Evolutionary conservation across 2,888 invertebrate species (phyloP).

Genomic region (Nomada ruficornis): DNA sequence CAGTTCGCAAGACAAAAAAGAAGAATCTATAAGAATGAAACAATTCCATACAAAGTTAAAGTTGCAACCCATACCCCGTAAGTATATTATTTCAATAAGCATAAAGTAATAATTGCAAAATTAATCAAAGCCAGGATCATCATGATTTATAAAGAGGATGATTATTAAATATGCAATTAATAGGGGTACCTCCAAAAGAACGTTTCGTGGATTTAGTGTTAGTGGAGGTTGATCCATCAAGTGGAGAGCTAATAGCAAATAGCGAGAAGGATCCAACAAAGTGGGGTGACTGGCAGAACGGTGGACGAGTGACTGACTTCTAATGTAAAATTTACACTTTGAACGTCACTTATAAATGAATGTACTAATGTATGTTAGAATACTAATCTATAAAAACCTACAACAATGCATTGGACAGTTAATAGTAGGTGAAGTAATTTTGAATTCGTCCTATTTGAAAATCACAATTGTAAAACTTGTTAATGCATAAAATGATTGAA

Average conservation of each 20-base stretch:
- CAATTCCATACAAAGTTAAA: conserved; percentile 77
- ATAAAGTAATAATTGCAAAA: not conserved
- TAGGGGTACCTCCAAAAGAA: conserved; percentile 66
- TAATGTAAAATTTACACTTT: conserved; percentile 59
- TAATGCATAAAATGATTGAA: not conserved
- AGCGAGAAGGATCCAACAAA: conserved; percentile 79
- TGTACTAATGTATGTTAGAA: not conserved
- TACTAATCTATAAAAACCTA: not conserved
- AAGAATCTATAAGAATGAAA: conserved; percentile 76
- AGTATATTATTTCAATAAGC: not conserved
- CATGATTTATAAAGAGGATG: conserved; percentile 9
- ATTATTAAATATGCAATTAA: conserved; percentile 14
- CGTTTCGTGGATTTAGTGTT: conserved; percentile 74
- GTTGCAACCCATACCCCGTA: conserved; percentile 72
- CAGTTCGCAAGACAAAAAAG: conserved; percentile 15
- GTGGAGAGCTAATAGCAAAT: conserved; percentile 74
- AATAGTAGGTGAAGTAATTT: conserved; percentile 45
- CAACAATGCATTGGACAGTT: conserved; percentile 17
- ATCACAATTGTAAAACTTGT: conserved; percentile 1
- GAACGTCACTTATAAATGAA: not conserved
- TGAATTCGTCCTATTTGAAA: conserved; percentile 2
- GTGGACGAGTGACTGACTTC: conserved; percentile 79
- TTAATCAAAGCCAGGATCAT: not conserved
- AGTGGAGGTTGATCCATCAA: conserved; percentile 74
- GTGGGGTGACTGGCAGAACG: conserved; percentile 81